These are phyloP conservation scores for Ardeotis arabs DNA, from an alignment of 2,113 vertebrate genomes.

Conservation along the genomic window DNA sequence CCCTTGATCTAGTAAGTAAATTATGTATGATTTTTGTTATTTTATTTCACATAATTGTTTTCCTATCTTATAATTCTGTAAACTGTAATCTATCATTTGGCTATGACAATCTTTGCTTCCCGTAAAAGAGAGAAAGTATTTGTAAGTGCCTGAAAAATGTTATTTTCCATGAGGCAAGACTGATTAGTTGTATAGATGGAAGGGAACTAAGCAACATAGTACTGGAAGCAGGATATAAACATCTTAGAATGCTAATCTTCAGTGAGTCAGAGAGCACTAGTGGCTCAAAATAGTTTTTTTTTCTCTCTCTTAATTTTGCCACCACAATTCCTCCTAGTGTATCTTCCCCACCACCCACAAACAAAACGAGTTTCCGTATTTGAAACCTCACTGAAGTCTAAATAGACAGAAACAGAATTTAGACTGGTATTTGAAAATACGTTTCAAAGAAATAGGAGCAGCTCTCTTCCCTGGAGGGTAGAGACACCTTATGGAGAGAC, in stretches of 20 bases:
- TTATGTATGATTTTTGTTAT: background rate
- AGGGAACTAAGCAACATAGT: constrained; percentile 22
- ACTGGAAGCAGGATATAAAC: background rate
- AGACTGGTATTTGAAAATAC: background rate
- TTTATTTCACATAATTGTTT: background rate
- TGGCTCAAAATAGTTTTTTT: background rate
- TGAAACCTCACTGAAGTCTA: background rate
- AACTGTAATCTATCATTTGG: background rate
- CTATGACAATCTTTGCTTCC: background rate
- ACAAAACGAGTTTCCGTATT: background rate
- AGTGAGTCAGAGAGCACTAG: background rate
- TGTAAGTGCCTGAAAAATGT: constrained; percentile 1
- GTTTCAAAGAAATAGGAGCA: background rate
- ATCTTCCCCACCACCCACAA: background rate
- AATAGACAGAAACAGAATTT: background rate
- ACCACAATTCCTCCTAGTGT: background rate
- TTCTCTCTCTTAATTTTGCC: background rate
- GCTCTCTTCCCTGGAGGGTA: background rate
- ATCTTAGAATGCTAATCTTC: background rate
- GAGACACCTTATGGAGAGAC: background rate
- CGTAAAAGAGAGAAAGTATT: background rate
- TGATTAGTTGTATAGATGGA: constrained; percentile 35
- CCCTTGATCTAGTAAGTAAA: constrained; percentile 91
- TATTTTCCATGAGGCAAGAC: background rate
- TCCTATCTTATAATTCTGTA: background rate